Base-by-base conservation (phyloP, 2,888 invertebrate genomes). In the Odontocerum albicorne region DNA sequence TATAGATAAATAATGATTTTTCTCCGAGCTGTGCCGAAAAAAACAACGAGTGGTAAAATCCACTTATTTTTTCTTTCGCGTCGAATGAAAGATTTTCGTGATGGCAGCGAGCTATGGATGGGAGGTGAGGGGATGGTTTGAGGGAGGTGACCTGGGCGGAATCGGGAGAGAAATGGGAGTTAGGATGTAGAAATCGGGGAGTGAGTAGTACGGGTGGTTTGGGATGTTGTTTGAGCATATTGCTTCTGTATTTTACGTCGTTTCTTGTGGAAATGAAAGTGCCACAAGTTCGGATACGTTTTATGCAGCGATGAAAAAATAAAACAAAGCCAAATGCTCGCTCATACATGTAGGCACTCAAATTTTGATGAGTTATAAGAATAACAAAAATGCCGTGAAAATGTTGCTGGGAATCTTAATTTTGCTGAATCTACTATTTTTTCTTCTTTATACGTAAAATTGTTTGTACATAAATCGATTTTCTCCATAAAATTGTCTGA, bases 221-320 rank as follows among this genome's bases (percentile, higher is more conserved):
- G 72, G 76, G 77, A 55, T 57, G 60, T 60, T 60, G 57, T 60
- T 60, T 76, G 77, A 77, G 77, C 77, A 78, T 78, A 78, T 77
- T 77, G 78, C 78, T 77, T 77, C 78, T 77, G 77, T 78, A 78
- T 78, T 78, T 78, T 78, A 77, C 77, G 76, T 77, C 77, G 77
- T 77, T 77, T 60, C 60, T 60, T 50, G 50, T 56, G 49, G 57
- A 55, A 57, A 57, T 60, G 60, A 57, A 60, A 57, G 60, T 60
- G 54, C 51, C 54, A 47, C 16, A 15, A 17, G 10, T 27, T 16
- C 22, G n/a, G 15, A 13, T 21, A 13, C 2, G 31, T 42, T 42
- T 42, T 21, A n/a, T 42, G 21, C 8, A 33, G 7, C 12, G n/a
- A 33, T n/a, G 27, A 27, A 27, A 27, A n/a, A n/a, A n/a, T n/a